phyloP scores from a whole-genome alignment of 2,113 vertebrate genomes.

The Sterna hirundo region DNA sequence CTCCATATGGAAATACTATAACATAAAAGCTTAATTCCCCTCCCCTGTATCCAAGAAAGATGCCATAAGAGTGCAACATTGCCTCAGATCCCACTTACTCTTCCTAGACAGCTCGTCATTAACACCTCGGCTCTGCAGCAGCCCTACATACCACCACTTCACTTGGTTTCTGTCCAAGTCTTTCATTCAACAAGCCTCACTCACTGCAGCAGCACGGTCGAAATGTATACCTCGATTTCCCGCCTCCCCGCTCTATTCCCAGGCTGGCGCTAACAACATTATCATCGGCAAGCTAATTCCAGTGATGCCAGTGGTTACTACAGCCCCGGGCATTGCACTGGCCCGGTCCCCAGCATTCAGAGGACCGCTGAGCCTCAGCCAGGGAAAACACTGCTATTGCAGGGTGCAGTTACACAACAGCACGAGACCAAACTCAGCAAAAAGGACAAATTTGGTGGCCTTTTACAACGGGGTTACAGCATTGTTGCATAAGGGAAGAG shows the following conservation, averaged over 20 bases:
- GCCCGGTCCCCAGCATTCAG: background rate
- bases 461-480: background rate
- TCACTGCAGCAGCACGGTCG: background rate
- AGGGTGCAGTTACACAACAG: background rate
- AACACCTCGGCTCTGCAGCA: background rate
- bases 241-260: background rate
- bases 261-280: fast-evolving
- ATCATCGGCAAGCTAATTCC: background rate
- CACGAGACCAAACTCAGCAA: background rate
- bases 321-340: background rate
- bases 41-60: background rate
- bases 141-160: background rate
- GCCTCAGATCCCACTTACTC: background rate
- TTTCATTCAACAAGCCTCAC: background rate
- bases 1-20: background rate
- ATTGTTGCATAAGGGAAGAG: background rate
- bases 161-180: background rate
- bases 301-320: background rate
- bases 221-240: background rate
- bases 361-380: background rate
- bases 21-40: background rate
- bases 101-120: background rate
- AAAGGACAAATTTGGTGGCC: background rate
- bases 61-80: background rate
- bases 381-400: background rate